Evolutionary conservation across 1,140 invertebrate genomes (phyloP).

Genomic region (Palaemon carinicauda): DNA sequence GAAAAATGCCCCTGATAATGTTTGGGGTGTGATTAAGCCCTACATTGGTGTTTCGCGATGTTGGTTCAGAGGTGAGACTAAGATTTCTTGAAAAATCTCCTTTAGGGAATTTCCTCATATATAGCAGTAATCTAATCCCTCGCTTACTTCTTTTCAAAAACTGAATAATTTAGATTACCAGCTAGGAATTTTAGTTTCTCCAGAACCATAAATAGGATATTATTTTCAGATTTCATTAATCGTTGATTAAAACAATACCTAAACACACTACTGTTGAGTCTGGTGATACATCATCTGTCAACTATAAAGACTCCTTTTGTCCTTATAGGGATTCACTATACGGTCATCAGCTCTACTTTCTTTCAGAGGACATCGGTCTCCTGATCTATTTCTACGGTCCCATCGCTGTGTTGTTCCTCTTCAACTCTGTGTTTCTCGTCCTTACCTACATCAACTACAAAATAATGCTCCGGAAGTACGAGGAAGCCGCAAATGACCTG

Average conservation of each 20-base stretch:
- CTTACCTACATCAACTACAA: conserved; percentile 14
- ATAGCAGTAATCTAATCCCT: too few species aligned
- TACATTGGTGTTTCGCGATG: background rate
- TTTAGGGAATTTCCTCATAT: too few species aligned
- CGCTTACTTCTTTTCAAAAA: too few species aligned
- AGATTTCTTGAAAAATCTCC: background rate
- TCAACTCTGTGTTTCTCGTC: background rate
- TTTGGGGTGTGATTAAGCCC: conserved; percentile 7
- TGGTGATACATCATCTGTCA: too few species aligned
- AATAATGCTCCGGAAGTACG: background rate
- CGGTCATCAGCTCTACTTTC: background rate
- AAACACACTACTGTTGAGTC: too few species aligned
- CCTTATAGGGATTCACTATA: too few species aligned
- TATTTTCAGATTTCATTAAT: too few species aligned
- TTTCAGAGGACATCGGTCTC: background rate
- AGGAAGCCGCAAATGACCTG: background rate
- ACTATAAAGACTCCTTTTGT: background rate
- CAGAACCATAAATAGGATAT: too few species aligned
- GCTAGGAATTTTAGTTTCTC: background rate
- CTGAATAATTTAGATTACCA: too few species aligned
- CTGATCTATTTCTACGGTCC: conserved; percentile 34
- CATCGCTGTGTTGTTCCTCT: conserved; percentile 9
- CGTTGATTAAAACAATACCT: too few species aligned
- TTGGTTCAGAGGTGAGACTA: conserved; percentile 13
- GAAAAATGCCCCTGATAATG: conserved; percentile 2